Conservation (phyloP, 64 coral and sea anemone genomes). For the Stichodactyla helianthus region DNA sequence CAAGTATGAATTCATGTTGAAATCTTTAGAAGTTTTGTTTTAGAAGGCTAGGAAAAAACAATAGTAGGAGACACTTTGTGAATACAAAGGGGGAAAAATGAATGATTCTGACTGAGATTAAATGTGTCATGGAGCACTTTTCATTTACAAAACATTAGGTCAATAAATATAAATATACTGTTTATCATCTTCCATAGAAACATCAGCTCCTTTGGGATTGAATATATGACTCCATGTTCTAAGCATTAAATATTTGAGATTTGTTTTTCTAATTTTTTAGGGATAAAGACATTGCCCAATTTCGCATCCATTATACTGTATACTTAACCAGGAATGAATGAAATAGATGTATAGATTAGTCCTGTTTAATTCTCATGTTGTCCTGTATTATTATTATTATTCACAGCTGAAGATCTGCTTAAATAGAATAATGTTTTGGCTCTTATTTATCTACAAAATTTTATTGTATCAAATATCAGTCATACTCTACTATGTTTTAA, state of each 20-base stretch:
- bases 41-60: neutral
- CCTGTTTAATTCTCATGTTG: neutral
- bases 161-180: neutral
- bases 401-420: neutral
- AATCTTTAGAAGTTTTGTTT: neutral
- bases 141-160: slow-evolving; percentile 4
- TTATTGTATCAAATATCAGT: neutral
- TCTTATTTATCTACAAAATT: neutral
- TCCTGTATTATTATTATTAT: neutral
- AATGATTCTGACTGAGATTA: neutral
- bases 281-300: neutral
- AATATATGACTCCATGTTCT: neutral
- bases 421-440: neutral
- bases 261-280: neutral
- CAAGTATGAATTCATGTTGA: neutral
- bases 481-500: neutral
- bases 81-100: neutral
- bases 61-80: neutral
- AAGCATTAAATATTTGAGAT: neutral
- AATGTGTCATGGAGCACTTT: neutral
- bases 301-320: neutral
- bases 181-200: neutral
- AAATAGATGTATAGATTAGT: neutral
- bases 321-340: too few species aligned
- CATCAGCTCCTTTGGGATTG: neutral